A percentile compares a stretch with the other conserved stretches of the same genome.
Evolutionary conservation across 2,113 vertebrate genomes (phyloP).

Genomic region (Alaudala cheleensis): DNA sequence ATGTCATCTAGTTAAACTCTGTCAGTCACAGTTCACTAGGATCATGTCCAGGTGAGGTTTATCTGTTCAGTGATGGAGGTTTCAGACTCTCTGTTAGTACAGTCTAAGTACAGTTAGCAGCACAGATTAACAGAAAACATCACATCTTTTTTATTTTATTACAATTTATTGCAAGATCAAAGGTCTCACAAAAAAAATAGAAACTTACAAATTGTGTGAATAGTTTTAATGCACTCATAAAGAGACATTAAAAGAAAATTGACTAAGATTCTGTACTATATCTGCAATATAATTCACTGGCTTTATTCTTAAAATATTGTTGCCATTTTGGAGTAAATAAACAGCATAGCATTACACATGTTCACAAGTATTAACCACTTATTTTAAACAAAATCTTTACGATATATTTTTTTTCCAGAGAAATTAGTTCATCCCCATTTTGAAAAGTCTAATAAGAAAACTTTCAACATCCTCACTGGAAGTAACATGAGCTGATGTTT

Average conservation of each 20-base stretch:
- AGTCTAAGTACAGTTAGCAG: background rate
- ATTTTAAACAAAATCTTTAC: constrained; percentile 65
- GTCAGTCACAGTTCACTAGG: background rate
- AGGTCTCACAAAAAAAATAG: constrained; percentile 72
- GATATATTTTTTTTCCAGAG: constrained; percentile 54
- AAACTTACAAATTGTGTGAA: constrained; percentile 75
- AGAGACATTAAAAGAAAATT: constrained; percentile 68
- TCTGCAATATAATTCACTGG: constrained; percentile 64
- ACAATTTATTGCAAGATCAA: constrained; percentile 68
- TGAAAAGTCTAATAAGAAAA: constrained; percentile 71
- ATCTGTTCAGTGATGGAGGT: background rate
- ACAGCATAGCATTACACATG: constrained; percentile 71
- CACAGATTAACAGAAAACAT: constrained; percentile 40
- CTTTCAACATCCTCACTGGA: constrained; percentile 54
- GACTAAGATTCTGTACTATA: constrained; percentile 58
- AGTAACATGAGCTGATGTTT: constrained; percentile 50
- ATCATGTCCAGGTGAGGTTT: background rate
- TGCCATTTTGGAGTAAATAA: constrained; percentile 70
- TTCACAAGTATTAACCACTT: constrained; percentile 73
- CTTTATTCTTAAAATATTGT: constrained; percentile 79
- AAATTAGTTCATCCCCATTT: constrained; percentile 73
- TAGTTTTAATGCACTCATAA: constrained; percentile 71
- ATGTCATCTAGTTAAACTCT: background rate
- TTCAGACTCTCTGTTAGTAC: background rate
- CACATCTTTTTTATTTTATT: constrained; percentile 65